Conservation (phyloP, 2,113 vertebrate genomes). For the Pangasianodon hypophthalmus region DNA sequence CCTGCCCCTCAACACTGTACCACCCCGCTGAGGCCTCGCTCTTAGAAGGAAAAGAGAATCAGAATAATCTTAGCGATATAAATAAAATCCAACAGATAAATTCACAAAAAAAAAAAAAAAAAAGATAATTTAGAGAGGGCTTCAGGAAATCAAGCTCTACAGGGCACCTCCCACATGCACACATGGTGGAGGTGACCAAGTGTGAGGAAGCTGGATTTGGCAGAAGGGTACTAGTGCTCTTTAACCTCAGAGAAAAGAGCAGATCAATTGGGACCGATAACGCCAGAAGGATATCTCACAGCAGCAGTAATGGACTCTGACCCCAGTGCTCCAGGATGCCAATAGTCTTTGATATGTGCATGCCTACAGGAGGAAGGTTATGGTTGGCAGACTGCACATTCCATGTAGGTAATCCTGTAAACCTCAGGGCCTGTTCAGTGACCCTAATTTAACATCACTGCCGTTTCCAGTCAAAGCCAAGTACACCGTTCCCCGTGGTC, state of each 20-base stretch:
- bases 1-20: conserved; percentile 49
- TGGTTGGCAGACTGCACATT: neutral
- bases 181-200: neutral
- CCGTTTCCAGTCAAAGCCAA: neutral
- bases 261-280: neutral
- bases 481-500: neutral
- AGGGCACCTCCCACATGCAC: neutral
- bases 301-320: neutral
- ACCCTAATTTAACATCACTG: neutral
- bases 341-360: neutral
- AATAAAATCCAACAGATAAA: too few species aligned
- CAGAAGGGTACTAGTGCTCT: neutral
- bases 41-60: conserved; percentile 40
- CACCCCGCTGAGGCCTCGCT: conserved; percentile 54
- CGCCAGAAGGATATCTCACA: neutral
- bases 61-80: neutral
- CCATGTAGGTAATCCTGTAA: neutral
- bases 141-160: neutral
- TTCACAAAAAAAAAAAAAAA: neutral
- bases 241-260: neutral
- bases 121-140: neutral
- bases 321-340: neutral
- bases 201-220: neutral
- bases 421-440: neutral
- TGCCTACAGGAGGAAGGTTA: neutral